These are phyloP conservation scores for Spilosoma lubricipeda DNA, from an alignment of 2,888 invertebrate genomes.

Conservation along the genomic window DNA sequence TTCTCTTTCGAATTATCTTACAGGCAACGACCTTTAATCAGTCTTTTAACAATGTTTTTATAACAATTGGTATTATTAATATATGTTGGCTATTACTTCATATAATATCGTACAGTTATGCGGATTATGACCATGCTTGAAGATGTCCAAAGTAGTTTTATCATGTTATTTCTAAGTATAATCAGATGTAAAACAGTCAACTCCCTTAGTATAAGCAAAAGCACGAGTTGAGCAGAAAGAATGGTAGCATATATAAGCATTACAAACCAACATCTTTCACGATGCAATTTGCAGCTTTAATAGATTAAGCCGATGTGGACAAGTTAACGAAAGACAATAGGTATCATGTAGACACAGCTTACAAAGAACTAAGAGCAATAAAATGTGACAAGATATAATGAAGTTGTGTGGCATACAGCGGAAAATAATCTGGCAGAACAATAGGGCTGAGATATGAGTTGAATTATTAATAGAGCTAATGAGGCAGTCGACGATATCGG, in stretches of 20 bases:
- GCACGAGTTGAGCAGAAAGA: background rate
- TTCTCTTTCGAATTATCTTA: background rate
- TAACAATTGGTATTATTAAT: background rate
- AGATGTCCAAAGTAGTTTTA: background rate
- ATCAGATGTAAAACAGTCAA: background rate
- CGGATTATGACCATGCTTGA: background rate
- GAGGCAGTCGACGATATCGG: constrained; percentile 76
- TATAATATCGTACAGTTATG: background rate
- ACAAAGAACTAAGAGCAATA: constrained; percentile 39
- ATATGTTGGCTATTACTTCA: background rate
- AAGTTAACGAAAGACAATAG: background rate
- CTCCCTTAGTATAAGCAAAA: background rate
- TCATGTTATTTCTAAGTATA: background rate
- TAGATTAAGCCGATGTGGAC: background rate
- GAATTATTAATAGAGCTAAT: constrained; percentile 84
- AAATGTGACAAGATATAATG: constrained; percentile 48
- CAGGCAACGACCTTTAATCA: background rate
- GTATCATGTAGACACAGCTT: constrained; percentile 11
- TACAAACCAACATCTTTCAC: background rate
- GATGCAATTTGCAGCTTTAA: background rate
- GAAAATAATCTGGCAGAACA: constrained; percentile 77
- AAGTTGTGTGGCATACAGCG: constrained; percentile 47
- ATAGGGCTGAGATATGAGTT: constrained; percentile 79
- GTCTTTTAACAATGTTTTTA: background rate
- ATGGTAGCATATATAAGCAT: background rate